Evolutionary conservation across 2,797 vertebrate genomes (phyloP).

Genomic region (Typhlichthys eigenmanni): DNA sequence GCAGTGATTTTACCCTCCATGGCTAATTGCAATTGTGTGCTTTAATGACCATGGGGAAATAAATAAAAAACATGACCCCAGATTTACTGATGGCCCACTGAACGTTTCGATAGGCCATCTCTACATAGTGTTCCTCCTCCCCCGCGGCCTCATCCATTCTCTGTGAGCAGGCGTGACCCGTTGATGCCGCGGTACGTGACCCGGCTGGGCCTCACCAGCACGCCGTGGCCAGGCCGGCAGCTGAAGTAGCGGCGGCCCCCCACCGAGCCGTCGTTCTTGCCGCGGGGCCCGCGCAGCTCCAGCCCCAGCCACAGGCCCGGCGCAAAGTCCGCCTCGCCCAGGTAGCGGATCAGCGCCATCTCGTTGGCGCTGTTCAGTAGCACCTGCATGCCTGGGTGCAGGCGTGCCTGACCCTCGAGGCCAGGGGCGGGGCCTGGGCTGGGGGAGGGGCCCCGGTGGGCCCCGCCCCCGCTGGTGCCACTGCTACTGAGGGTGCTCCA

Average conservation of each 20-base stretch:
- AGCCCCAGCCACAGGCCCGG: slow-evolving; percentile 91
- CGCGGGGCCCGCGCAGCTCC: slow-evolving; percentile 88
- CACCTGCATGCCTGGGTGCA: slow-evolving; percentile 91
- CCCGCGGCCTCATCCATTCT: slow-evolving; percentile 66
- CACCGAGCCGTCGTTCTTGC: slow-evolving; percentile 91
- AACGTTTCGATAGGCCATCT: too few relatives aligned
- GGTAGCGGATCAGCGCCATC: slow-evolving; percentile 90
- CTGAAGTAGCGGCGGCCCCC: slow-evolving; percentile 88
- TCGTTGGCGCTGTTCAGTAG: slow-evolving; percentile 92
- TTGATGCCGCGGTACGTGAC: slow-evolving; percentile 93
- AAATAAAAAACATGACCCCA: too few relatives aligned
- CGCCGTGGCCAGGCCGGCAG: slow-evolving; percentile 85
- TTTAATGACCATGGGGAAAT: too few relatives aligned
- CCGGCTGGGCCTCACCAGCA: slow-evolving; percentile 90
- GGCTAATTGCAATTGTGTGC: too few relatives aligned
- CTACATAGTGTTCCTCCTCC: not conserved
- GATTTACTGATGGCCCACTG: too few relatives aligned
- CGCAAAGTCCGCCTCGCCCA: slow-evolving; percentile 90
- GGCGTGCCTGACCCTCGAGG: slow-evolving; percentile 70
- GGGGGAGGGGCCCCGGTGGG: slow-evolving; percentile 13
- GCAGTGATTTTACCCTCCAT: too few relatives aligned
- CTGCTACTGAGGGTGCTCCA: slow-evolving; percentile 78
- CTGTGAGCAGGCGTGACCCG: slow-evolving; percentile 85
- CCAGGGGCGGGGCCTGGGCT: slow-evolving; percentile 29
- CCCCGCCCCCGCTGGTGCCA: slow-evolving; percentile 25